Conservation (phyloP, 2,888 invertebrate genomes). For the Drosophila putrida region DNA sequence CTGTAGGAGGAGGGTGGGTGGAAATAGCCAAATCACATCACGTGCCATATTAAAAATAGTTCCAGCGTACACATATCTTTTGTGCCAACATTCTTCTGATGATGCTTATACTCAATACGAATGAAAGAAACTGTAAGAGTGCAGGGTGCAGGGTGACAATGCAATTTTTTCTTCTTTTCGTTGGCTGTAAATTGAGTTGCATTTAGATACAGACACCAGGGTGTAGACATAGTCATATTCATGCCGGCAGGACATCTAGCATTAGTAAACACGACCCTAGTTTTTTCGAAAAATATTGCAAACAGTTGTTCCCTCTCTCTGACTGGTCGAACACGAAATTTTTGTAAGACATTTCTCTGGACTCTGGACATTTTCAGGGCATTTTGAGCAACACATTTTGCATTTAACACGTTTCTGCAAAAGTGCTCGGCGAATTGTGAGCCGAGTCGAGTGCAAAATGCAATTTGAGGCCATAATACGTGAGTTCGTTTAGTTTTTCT, state of each 20-base stretch:
- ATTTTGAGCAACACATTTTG: constrained; percentile 61
- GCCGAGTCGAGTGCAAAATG: constrained; percentile 76
- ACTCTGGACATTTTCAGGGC: constrained; percentile 38
- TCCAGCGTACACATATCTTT: constrained; percentile 38
- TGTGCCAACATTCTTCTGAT: constrained; percentile 44
- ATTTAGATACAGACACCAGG: constrained; percentile 52
- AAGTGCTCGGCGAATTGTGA: constrained; percentile 69
- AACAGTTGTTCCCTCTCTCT: constrained; percentile 40
- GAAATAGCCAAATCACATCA: constrained; percentile 65
- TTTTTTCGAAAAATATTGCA: constrained; percentile 48
- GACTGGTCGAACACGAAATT: constrained; percentile 24
- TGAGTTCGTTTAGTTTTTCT: constrained; percentile 74
- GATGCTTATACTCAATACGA: constrained; percentile 34
- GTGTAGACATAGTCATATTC: constrained; percentile 40
- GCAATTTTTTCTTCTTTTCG: constrained; percentile 51
- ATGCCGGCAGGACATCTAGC: constrained; percentile 48
- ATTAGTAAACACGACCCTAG: background rate
- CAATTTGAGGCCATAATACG: constrained; percentile 70
- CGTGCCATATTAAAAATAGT: constrained; percentile 64
- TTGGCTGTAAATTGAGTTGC: constrained; percentile 49
- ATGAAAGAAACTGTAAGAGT: constrained; percentile 24
- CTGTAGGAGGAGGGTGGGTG: constrained; percentile 22
- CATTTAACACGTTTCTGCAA: constrained; percentile 74
- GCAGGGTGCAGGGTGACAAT: constrained; percentile 33
- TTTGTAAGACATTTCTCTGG: constrained; percentile 43